Evolutionary conservation across 2,113 vertebrate genomes (phyloP), one percentile per base, ranked within the genome.

Genomic region (Bambusicola thoracicus): DNA sequence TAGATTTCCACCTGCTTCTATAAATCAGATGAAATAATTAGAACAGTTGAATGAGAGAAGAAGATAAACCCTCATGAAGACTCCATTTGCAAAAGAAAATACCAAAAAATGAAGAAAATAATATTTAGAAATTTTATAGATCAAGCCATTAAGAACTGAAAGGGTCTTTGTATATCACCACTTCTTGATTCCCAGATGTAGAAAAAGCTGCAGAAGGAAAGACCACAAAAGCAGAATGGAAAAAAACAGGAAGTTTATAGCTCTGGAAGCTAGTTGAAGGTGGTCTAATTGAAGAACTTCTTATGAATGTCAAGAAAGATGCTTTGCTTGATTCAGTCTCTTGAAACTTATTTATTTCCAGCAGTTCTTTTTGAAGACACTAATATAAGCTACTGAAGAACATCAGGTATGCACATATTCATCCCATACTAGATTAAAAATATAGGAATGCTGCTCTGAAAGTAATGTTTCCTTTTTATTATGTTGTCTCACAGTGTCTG

Each of bases 51-150:
- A n/a, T 70, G 24, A 41, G 65, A 63, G 46, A 25, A 63, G 25
- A 2, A 63, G 25, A 2, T 38, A 10, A 43, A 14, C 29, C 1
- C 11, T 66, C 3, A 9, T 12, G n/a, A 84, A 1, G n/a, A 48
- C 65, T 3, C 24, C n/a, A 3, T 34, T 6, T 61, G 14, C 25
- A 40, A 85, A 90, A 75, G 17, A 40, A 19, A 24, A 3, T 2
- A 43, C 65, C 8, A 25, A 59, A 29, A 16, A 10, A 3, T 34
- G 32, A 40, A 84, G 12, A 67, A 29, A 32, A 43, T 2, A 0
- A 6, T 40, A 8, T 41, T 66, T 34, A 16, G 15, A 21, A 11
- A 0, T 1, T 32, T 41, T 67, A 67, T 38, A 59, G 34, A 25
- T 62, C 53, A 55, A 70, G 20, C 43, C 40, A 40, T 6, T 48